Base-by-base conservation (phyloP, 1,140 invertebrate genomes). In the Drosophila saltans region DNA sequence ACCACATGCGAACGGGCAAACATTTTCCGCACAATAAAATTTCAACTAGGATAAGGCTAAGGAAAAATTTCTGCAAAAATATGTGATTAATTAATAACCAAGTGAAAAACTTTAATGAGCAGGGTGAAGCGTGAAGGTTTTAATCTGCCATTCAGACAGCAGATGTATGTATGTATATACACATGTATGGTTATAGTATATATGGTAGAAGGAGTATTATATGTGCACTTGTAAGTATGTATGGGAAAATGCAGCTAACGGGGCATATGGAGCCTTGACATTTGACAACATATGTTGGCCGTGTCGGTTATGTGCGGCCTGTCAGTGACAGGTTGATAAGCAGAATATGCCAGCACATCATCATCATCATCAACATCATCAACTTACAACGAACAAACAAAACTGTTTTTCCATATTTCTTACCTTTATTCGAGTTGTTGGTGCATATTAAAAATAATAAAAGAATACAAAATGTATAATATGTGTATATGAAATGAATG, bases 21-120 rank as follows among this genome's bases (percentile, higher is more conserved):
- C 33, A 81, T 80, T 88, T 89, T 88, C 80, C 84, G 66, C 80
- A 78, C 80, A 88, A 89, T 88, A 78, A 80, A 88, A 84, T 80
- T 59, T 59, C 57, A 1, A 59, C n/a, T 10, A 39, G 9, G 8
- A 24, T 10, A n/a, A 39, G 3, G 3, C 21, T 52, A 45, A 16
- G 16, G n/a, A 62, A 41, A 62, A 40, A 40, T 40, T 61, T 10
- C 40, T 41, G 36, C 11, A 30, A 3, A 16, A 61, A 41, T 41
- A 36, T 11, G 9, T 52, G 45, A 52, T 52, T 52, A 52, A 52
- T 52, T 52, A 52, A 52, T 52, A 52, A 24, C 21, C 26, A 26
- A 52, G 45, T 16, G 5, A 26, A 26, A 26, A 24, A 52, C 45
- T 52, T 52, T 52, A 52, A 52, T 52, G 45, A 10, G 21, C 16